Percentiles rank a stretch among this genome's conserved stretches.
Evolutionary conservation across 2,888 invertebrate species (phyloP).

Genomic region (Calameuta filiformis): DNA sequence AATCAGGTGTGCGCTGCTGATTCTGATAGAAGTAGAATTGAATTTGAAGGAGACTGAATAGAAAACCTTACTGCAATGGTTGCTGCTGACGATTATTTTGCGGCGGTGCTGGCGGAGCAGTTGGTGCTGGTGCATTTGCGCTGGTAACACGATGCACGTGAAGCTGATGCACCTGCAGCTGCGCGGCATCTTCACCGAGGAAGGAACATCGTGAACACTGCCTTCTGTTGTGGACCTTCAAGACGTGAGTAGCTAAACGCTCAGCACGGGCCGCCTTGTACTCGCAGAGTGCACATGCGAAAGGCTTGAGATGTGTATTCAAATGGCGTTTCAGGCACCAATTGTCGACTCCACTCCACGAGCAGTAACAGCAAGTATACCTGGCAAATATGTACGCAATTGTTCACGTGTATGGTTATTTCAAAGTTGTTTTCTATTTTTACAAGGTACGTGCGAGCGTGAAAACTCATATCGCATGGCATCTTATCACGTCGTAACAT

Average conservation of each 20-base stretch:
- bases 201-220: constrained; percentile 90
- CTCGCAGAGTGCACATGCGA: constrained; percentile 89
- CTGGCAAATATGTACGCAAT: constrained; percentile 49
- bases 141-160: constrained; percentile 57
- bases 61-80: constrained; percentile 44
- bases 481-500: not conserved
- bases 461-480: not conserved
- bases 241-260: constrained; percentile 87
- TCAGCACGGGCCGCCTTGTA: constrained; percentile 94
- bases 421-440: not conserved
- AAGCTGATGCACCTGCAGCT: constrained; percentile 80
- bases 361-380: constrained; percentile 89
- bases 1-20: not conserved
- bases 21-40: not conserved
- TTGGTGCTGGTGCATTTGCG: constrained; percentile 41
- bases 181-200: constrained; percentile 85
- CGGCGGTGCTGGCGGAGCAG: constrained; percentile 31
- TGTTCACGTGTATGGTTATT: not conserved
- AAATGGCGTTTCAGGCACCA: constrained; percentile 94
- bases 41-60: not conserved
- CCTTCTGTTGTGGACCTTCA: constrained; percentile 92
- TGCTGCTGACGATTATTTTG: constrained; percentile 29
- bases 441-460: not conserved
- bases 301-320: constrained; percentile 93
- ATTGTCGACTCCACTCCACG: constrained; percentile 93